A percentile compares a stretch with the other conserved stretches of the same genome.
These are phyloP conservation scores for Sakesphorus luctuosus DNA, from an alignment of 2,113 vertebrate species.

Conservation along the genomic window DNA sequence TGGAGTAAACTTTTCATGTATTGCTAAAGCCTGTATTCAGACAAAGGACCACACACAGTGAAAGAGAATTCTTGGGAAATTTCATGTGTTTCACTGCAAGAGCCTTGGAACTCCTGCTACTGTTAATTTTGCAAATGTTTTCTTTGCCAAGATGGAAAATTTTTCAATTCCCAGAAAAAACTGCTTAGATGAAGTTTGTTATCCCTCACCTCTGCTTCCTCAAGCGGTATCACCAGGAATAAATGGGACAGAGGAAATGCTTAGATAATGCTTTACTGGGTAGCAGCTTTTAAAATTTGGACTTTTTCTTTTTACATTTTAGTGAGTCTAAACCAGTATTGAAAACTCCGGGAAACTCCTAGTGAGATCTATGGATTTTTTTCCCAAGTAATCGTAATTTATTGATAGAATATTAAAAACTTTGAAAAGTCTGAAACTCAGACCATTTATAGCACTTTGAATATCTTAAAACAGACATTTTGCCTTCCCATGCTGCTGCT, in stretches of 20 bases:
- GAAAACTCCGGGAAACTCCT: background rate
- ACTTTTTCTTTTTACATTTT: background rate
- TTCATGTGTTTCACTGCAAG: background rate
- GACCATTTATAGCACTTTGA: background rate
- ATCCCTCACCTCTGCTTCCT: background rate
- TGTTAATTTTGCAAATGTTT: background rate
- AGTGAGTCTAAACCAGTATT: background rate
- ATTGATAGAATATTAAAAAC: background rate
- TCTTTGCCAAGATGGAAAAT: background rate
- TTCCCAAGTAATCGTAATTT: background rate
- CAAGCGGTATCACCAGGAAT: background rate
- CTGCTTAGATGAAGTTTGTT: background rate
- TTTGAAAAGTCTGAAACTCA: background rate
- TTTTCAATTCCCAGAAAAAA: background rate
- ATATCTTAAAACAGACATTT: background rate
- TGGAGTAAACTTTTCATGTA: slow-evolving; percentile 14
- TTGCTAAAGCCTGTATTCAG: slow-evolving; percentile 26
- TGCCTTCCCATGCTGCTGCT: background rate
- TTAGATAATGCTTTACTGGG: background rate
- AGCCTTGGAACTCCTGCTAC: background rate
- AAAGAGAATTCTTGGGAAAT: slow-evolving; percentile 14
- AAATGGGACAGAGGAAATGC: background rate
- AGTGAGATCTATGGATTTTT: background rate
- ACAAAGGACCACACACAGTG: background rate
- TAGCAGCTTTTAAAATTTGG: background rate